Evolutionary conservation across 2,888 invertebrate genomes (phyloP).

Genomic region (Psylliodes chrysocephalus): DNA sequence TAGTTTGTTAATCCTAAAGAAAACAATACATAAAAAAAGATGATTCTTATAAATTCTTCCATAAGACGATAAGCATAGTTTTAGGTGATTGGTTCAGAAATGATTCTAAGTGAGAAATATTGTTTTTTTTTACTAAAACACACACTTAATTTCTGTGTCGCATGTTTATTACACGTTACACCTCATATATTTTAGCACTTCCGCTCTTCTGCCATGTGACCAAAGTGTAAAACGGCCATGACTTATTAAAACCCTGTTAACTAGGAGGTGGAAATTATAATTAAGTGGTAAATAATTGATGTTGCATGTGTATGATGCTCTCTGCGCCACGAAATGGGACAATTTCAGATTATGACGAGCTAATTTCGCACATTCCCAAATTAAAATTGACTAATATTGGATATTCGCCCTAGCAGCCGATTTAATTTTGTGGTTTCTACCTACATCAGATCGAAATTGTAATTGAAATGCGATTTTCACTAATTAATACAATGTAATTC

Average conservation of each 20-base stretch:
- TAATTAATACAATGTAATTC: background rate
- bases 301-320: slow-evolving; percentile 32
- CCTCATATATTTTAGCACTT: background rate
- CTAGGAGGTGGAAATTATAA: slow-evolving; percentile 62
- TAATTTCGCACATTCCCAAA: slow-evolving; percentile 29
- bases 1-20: too few species aligned
- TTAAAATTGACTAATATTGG: slow-evolving; percentile 33
- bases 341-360: slow-evolving; percentile 31
- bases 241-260: slow-evolving; percentile 64
- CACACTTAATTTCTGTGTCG: too few species aligned
- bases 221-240: slow-evolving; percentile 48
- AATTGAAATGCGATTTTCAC: background rate
- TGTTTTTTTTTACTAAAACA: too few species aligned
- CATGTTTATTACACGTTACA: too few species aligned
- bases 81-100: too few species aligned
- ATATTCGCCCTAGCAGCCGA: slow-evolving; percentile 18
- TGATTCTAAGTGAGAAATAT: too few species aligned
- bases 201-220: slow-evolving; percentile 4
- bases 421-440: slow-evolving; percentile 20
- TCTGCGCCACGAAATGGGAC: slow-evolving; percentile 29
- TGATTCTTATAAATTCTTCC: too few species aligned
- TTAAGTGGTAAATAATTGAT: slow-evolving; percentile 64
- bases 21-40: too few species aligned
- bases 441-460: background rate
- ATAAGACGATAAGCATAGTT: too few species aligned